These are phyloP conservation scores for Nasonia giraulti DNA, from an alignment of 1,140 invertebrate species.

Conservation along the genomic window DNA sequence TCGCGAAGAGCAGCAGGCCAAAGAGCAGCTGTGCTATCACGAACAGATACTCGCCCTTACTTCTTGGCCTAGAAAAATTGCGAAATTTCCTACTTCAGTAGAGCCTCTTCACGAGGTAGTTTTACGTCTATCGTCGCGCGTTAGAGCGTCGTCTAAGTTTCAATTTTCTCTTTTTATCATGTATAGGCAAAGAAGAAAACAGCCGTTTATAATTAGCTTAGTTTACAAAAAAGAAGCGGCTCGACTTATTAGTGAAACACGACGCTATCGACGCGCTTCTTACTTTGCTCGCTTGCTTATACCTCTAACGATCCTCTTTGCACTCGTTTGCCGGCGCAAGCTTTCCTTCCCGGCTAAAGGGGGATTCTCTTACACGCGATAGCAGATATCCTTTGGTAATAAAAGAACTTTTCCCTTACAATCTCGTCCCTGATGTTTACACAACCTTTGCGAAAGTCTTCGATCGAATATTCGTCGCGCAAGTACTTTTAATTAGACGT, in stretches of 20 bases:
- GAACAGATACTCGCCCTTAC: constrained; percentile 93
- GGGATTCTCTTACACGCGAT: constrained; percentile 3
- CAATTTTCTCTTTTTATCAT: too few relatives aligned
- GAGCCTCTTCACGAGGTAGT: too few relatives aligned
- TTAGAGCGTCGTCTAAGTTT: too few relatives aligned
- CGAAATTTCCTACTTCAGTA: constrained; percentile 1
- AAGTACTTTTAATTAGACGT: neutral
- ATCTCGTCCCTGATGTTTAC: neutral
- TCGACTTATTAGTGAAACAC: too few relatives aligned
- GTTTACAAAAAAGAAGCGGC: too few relatives aligned
- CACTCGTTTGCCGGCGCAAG: neutral
- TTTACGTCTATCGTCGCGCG: too few relatives aligned
- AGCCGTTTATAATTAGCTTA: too few relatives aligned
- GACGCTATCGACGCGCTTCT: too few relatives aligned
- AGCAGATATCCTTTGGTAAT: constrained; percentile 15
- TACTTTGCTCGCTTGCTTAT: too few relatives aligned
- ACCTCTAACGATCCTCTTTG: too few relatives aligned
- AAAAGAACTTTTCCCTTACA: neutral
- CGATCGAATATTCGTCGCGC: neutral
- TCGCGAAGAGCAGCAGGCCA: constrained; percentile 92
- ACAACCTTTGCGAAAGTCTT: neutral
- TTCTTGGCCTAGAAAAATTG: constrained; percentile 79
- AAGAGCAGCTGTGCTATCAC: constrained; percentile 93
- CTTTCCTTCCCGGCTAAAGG: neutral
- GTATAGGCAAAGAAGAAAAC: too few relatives aligned